Evolutionary conservation across 1,140 invertebrate species (phyloP), one percentile per base, ranked within the genome.

Genomic region (Chymomyza costata): DNA sequence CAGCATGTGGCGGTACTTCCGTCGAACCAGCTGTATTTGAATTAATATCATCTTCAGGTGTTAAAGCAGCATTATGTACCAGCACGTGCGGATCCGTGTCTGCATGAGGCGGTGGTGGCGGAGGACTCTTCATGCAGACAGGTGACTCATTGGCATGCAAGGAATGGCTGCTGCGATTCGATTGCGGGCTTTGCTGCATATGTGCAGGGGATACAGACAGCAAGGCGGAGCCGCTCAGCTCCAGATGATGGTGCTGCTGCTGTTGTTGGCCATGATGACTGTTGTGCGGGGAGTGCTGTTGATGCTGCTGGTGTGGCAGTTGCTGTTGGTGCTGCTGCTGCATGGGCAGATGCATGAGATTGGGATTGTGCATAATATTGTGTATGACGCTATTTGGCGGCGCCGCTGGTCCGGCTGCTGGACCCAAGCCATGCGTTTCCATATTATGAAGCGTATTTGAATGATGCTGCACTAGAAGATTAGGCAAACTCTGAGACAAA

Each of bases 361-460:
- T 84, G 10, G 80, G 66, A 54, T 81, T 83, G 44, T 81, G 74
- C 60, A 83, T 69, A 1, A 82, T 60, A 13, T 69, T 83, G 1
- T 71, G 67, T 39, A 71, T 71, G 14, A 71, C 64, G 31, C 63
- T 66, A 35, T 54, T 66, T 17, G 39, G 46, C 10, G 59, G 40
- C 13, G 55, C 10, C 2, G 55, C 43, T 5, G 60, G 32, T 17
- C 31, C 53, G 43, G 15, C 18, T 32, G 6, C 3, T 19, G 31
- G 44, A 6, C 25, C 34, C 40, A 73, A 49, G 25, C 25, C 61
- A 16, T 76, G 69, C 31, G 69, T 73, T 8, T 78, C 67, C 63
- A 78, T 63, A 17, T 17, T 46, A 30, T 17, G 25, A 16, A 64
- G 68, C 6, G 51, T 15, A 14, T 59, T 30, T 6, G 56, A 46